A percentile compares a stretch with the other conserved stretches of the same genome.
Evolutionary conservation across 2,797 vertebrate species (phyloP).

Genomic region (Leucoraja ocellata): DNA sequence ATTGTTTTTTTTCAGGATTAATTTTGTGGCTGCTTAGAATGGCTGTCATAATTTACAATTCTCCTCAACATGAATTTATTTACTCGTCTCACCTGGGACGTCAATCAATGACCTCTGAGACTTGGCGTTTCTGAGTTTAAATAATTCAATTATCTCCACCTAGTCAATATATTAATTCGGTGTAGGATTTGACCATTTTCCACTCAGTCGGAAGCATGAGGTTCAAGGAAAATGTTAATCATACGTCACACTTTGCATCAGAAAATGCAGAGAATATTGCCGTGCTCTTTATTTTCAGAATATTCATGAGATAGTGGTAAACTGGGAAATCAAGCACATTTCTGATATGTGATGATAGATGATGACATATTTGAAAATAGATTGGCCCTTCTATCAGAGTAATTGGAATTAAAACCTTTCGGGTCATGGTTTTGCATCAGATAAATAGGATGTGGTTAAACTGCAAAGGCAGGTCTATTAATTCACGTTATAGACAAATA

Average conservation of each 20-base stretch:
- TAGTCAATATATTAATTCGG: slow-evolving; percentile 15
- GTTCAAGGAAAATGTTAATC: background rate
- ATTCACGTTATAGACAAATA: background rate
- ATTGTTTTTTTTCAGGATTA: background rate
- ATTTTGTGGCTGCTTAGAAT: background rate
- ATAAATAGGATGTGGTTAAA: background rate
- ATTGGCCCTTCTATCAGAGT: background rate
- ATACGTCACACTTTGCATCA: background rate
- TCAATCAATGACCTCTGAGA: background rate
- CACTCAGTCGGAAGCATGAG: too few relatives aligned
- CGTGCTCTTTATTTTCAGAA: background rate
- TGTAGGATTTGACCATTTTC: background rate
- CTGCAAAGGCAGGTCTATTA: background rate
- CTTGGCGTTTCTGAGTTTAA: background rate
- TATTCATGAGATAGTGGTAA: background rate
- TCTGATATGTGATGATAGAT: background rate
- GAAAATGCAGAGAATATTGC: background rate
- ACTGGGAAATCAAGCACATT: background rate
- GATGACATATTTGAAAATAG: slow-evolving; percentile 10
- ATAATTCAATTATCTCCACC: slow-evolving; percentile 16
- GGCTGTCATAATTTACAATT: background rate
- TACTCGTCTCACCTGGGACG: background rate
- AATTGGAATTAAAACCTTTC: background rate
- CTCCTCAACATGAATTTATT: background rate
- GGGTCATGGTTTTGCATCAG: background rate